phyloP scores from a whole-genome alignment of 2,888 invertebrate species.

The Trichopria drosophilae region DNA sequence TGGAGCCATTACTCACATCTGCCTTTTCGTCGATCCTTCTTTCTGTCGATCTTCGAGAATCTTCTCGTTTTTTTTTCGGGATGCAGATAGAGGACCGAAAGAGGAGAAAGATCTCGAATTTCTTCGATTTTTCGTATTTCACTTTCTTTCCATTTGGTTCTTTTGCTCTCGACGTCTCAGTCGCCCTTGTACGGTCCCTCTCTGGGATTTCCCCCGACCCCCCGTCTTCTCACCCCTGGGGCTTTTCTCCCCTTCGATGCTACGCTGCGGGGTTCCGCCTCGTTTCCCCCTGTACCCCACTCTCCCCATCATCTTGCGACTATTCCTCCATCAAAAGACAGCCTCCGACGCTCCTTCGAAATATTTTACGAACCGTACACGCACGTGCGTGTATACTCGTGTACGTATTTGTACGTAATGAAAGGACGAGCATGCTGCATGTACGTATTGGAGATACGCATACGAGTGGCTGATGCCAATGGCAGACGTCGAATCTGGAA shows the following conservation, averaged over 20 bases:
- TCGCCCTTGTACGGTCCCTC: constrained; percentile 11
- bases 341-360: constrained; percentile 36
- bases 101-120: constrained; percentile 7
- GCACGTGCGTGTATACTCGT: no score
- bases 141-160: not conserved
- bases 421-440: constrained; percentile 5
- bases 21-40: constrained; percentile 18
- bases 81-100: constrained; percentile 1
- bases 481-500: no score
- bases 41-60: constrained; percentile 4
- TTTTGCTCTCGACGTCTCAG: constrained; percentile 19
- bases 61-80: not conserved
- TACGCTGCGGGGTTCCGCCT: not conserved
- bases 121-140: no score
- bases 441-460: no score
- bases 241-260: not conserved
- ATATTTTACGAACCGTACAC: constrained; percentile 47
- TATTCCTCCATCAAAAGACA: not conserved
- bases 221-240: constrained; percentile 4
- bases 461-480: no score
- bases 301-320: not conserved
- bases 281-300: constrained; percentile 1
- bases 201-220: constrained; percentile 7
- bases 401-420: no score
- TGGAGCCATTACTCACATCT: constrained; percentile 4